phyloP scores from a whole-genome alignment of 2,113 vertebrate genomes.

The Tricholaema leucomelas region DNA sequence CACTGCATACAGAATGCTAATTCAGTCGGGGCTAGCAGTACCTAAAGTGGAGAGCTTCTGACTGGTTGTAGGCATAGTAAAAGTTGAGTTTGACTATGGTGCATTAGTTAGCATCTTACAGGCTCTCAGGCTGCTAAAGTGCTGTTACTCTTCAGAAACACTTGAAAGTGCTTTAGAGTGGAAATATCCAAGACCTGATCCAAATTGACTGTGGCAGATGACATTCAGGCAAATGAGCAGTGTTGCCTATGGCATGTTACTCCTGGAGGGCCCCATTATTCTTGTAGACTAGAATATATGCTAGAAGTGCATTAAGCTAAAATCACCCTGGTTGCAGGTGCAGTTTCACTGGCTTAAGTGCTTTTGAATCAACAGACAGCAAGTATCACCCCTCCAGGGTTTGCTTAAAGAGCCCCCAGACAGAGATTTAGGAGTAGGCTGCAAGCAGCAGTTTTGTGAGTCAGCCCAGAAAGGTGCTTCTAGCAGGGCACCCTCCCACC shows the following conservation, averaged over 20 bases:
- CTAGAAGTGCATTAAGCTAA: constrained; percentile 47
- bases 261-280: constrained; percentile 38
- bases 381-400: background rate
- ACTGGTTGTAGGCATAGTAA: background rate
- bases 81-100: background rate
- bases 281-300: background rate
- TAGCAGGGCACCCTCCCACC: background rate
- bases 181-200: background rate
- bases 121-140: background rate
- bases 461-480: background rate
- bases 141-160: background rate
- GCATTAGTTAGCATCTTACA: background rate
- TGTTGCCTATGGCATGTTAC: background rate
- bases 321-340: background rate
- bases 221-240: constrained; percentile 32
- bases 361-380: background rate
- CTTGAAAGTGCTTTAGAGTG: background rate
- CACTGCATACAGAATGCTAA: background rate
- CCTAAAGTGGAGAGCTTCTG: background rate
- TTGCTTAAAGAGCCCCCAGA: background rate
- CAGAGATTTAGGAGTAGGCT: background rate
- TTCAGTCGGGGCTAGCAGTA: background rate
- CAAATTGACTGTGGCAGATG: constrained; percentile 48
- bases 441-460: background rate
- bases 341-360: constrained; percentile 23